Evolutionary conservation across 2,797 vertebrate genomes (phyloP), one percentile per base, ranked within the genome.

Genomic region (Acomys russatus): DNA sequence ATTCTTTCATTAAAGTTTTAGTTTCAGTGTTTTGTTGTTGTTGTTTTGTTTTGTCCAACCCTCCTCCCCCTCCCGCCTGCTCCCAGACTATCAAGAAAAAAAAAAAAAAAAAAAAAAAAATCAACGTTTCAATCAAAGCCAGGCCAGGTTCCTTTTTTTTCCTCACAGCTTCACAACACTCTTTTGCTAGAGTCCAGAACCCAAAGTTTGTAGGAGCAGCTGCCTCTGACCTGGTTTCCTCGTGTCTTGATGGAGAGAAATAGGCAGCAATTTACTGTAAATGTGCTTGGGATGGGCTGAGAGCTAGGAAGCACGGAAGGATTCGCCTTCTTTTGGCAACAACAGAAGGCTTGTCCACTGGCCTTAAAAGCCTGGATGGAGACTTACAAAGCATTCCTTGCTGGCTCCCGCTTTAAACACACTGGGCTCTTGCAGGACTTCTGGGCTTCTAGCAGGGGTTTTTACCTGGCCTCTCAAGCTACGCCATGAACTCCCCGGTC

Each of bases 111-210:
- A 80, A 89, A 83, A 44, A 28, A 78, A 66, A 35, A 30, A 6
- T 91, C n/a, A 70, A 35, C 23, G 25, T 73, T 79, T 79, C 74
- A 73, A 80, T 97, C 61, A 84, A 83, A 95, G 78, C 49, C 92
- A 87, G 90, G 66, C 61, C 61, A 51, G 73, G 18, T 89, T 51
- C 38, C 80, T 93, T 92, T 3, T 35, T 74, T 95, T 91, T 51
- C 71, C 35, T 85, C 56, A 59, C 25, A 35, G 68, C 77, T 77
- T 76, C 54, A 61, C 9, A 79, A 4, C 5, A 3, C 30, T 64
- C 94, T 94, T 64, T 59, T 76, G 84, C 79, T 90, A 25, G 77
- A 94, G 35, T 94, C 96, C 86, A 87, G 77, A 96, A 96, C 89
- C 91, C 79, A 59, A 93, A 54, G 74, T 92, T 84, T 56, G 68